Base-by-base conservation (phyloP, 1,140 invertebrate genomes). In the Pectinophora gossypiella region DNA sequence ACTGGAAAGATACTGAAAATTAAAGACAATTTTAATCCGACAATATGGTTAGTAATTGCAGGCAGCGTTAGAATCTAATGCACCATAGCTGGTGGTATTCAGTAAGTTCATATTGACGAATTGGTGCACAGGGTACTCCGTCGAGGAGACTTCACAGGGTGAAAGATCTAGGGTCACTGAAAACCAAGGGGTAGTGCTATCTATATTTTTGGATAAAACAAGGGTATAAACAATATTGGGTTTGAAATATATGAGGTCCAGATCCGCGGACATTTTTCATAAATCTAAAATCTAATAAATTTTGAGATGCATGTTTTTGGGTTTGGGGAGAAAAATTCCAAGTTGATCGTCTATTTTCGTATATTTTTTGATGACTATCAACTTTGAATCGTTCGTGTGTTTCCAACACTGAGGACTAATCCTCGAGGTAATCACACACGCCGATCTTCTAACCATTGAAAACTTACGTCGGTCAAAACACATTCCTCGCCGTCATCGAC, bases 401-500 rank as follows among this genome's bases (percentile, higher is more conserved):
- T 32, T 32, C 27, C 27, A 32, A 32, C 27, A 32, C n/a, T 9
- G 27, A 32, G 27, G n/a, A 32, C 27, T 32, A 32, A 32, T n/a
- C n/a, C n/a, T n/a, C n/a, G n/a, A n/a, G n/a, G n/a, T 32, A 32
- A 32, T n/a, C 27, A 32, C 27, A 32, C 9, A 32, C 9, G 27
- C 9, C 9, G 27, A 7, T 32, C n/a, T n/a, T n/a, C n/a, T n/a
- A 32, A 12, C 27, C 1, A 1, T 32, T 32, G 27, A 32, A 20
- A 51, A 91, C 90, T 91, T 90, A 91, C 90, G 81, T 91, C 97
- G 68, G 97, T 98, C 67, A 96, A 87, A 64, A 76, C 70, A 91
- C 95, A 96, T 93, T 99, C 98, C 89, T 98, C 97, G 72, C 92
- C 94, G 88, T 99, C 98, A 91, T 99, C 97, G 56, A 99, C 94